Evolutionary conservation across 2,113 vertebrate genomes (phyloP), one percentile per base, ranked within the genome.

Genomic region (Helogale parvula): DNA sequence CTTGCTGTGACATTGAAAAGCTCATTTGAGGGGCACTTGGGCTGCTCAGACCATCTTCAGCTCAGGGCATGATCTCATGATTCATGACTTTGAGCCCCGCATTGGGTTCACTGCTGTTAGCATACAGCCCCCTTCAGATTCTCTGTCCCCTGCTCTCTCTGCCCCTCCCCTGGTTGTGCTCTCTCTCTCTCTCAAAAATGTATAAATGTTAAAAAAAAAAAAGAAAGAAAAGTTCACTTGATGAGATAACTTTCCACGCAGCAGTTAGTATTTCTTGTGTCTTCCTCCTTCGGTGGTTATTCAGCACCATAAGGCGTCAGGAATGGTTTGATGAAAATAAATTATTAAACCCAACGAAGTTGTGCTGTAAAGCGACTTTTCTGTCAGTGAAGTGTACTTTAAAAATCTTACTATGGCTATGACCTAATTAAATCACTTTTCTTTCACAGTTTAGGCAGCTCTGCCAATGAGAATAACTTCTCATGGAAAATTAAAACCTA

Each of bases 401-500:
- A 88, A 87, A 96, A 96, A 92, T 96, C 93, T 87, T 1, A 4
- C 92, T 93, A 97, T 77, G 79, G 21, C 57, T 95, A 29, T 63
- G 97, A 97, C 96, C 88, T 96, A 77, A 80, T 95, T 79, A 96
- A 98, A 92, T 97, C 92, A 97, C 97, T 96, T 97, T 94, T 96
- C 93, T 98, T 97, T 68, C 86, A 89, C 54, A 16, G 54, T 86
- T 45, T 77, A 74, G 96, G 97, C 79, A 23, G 41, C 90, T 97
- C 50, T 83, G 97, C 96, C 85, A 88, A 79, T 98, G 95, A 90
- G 96, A 97, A 94, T 66, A 1, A 54, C 97, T 97, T 98, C 96
- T 97, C 97, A 97, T 98, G 97, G 98, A 98, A 98, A 98, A 98
- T 94, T 72, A 96, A 98, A 98, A 95, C 81, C 77, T 94, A 93